Evolutionary conservation across 2,888 invertebrate genomes (phyloP), one percentile per base, ranked within the genome.

Genomic region (Vesta saturnalis): DNA sequence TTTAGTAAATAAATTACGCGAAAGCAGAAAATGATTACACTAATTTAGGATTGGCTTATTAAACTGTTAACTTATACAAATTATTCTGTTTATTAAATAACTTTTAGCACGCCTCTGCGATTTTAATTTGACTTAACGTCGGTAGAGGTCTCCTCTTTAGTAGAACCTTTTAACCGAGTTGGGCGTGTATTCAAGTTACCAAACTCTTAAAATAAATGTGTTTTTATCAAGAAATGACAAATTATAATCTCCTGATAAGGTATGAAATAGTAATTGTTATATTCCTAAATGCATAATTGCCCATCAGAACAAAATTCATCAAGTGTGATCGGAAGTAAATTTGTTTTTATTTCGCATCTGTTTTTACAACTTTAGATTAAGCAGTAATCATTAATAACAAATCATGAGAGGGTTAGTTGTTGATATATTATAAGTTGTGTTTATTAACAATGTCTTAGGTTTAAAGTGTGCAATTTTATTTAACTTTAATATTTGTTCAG

Each of bases 201-300:
- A 77, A 76, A 75, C 72, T 76, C 77, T 74, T 71, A 74, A 76
- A 74, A 71, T 77, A 79, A 79, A 78, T 79, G 79, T 81, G 80
- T 79, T 80, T 81, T 78, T 82, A 79, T 78, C 78, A 75, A 77
- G 79, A 80, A 80, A 82, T 82, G 81, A 79, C 75, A 78, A 75
- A 70, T 72, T 71, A 73, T 76, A 76, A 78, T 77, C 77, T 72
- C 71, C 72, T 71, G 52, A 67, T 72, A 75, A 79, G 80, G 82
- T 82, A 74, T 75, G 70, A 69, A 74, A 73, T 52, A 23, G 60
- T 49, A 46, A 60, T 69, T 69, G 52, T 39, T 39, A 46, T 18
- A 52, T 35, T 60, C 39, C 15, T 43, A 16, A 18, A 43, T 52
- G n/a, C 12, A 46, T 16, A 30, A 30, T 6, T 14, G 1, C 6